Percentiles rank a stretch among this genome's conserved stretches.
phyloP scores from a whole-genome alignment of 23 tunicate species.

The Ciona savignyi region DNA sequence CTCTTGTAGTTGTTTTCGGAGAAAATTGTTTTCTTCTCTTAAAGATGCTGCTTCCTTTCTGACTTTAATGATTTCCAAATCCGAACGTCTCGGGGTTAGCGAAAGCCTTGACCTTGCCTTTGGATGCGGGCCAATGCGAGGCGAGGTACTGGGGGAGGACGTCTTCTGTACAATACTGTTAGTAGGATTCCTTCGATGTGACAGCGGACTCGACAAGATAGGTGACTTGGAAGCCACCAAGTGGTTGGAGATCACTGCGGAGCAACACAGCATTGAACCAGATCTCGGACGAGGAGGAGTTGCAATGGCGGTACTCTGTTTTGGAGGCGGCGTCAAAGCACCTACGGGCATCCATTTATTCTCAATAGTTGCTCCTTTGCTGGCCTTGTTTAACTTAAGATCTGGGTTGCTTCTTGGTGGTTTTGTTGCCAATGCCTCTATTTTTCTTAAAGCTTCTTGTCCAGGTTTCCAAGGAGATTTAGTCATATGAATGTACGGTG shows the following conservation, averaged over 20 bases:
- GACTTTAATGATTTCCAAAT: background rate
- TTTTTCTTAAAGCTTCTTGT: background rate
- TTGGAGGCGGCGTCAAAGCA: background rate
- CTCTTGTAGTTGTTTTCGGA: background rate
- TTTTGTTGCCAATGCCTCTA: background rate
- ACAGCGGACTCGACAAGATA: background rate
- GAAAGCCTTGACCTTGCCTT: background rate
- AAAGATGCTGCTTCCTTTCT: background rate
- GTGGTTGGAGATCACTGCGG: background rate
- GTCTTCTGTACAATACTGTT: background rate
- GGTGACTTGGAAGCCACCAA: background rate
- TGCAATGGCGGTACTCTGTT: background rate
- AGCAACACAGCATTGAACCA: background rate
- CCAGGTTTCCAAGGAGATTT: background rate
- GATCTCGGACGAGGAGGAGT: constrained; percentile 1
- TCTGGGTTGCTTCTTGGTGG: background rate
- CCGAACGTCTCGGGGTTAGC: background rate
- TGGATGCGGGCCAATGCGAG: background rate
- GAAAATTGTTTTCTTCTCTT: background rate
- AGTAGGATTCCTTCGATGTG: background rate
- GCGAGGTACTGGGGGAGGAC: background rate
- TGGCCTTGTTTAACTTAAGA: background rate
- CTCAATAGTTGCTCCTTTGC: background rate
- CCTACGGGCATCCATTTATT: background rate
- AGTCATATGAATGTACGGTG: background rate